These are phyloP conservation scores for Vanessa cardui DNA, from an alignment of 2,888 invertebrate genomes.

Conservation along the genomic window DNA sequence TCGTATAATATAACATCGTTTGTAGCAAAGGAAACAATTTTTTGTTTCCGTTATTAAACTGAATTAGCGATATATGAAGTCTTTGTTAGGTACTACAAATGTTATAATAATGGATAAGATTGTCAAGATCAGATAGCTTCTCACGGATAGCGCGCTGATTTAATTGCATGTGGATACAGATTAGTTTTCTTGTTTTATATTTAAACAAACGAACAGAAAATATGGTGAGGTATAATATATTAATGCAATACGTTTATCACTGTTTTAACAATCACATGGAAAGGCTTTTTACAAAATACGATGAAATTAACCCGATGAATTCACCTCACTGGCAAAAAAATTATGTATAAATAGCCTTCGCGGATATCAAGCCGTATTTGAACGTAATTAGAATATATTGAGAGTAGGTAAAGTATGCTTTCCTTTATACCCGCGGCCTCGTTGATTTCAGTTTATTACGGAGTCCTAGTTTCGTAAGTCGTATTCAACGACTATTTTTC, in stretches of 20 bases:
- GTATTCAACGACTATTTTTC: too few species aligned
- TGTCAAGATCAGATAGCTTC: background rate
- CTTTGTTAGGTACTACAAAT: background rate
- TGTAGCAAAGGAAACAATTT: too few species aligned
- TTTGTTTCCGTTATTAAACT: too few species aligned
- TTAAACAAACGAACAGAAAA: background rate
- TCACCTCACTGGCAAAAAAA: background rate
- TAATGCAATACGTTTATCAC: background rate
- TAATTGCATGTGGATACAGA: background rate
- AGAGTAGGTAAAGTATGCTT: too few species aligned
- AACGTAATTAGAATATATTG: too few species aligned
- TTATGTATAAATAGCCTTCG: too few species aligned
- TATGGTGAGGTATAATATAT: background rate
- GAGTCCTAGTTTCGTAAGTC: too few species aligned
- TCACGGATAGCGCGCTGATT: background rate
- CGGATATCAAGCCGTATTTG: too few species aligned
- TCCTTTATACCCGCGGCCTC: too few species aligned
- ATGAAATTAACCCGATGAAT: background rate
- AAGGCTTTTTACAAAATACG: background rate
- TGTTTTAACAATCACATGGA: background rate
- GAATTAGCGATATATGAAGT: too few species aligned
- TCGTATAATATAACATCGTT: too few species aligned
- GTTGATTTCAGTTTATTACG: too few species aligned
- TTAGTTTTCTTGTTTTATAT: constrained; percentile 1
- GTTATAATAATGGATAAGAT: background rate